Evolutionary conservation across 2,113 vertebrate species (phyloP).

Genomic region (Morone saxatilis): DNA sequence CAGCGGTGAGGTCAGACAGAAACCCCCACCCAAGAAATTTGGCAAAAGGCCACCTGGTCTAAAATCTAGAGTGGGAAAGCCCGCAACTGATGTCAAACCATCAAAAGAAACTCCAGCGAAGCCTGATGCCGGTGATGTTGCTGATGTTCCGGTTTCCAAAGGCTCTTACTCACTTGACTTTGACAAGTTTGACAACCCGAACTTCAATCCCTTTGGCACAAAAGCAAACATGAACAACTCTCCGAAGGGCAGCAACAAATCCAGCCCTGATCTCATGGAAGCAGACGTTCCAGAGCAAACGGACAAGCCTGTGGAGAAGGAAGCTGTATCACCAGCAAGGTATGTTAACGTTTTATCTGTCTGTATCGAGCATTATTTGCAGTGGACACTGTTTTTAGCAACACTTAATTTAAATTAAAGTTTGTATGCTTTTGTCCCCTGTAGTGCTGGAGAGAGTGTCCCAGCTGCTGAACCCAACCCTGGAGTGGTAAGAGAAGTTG

Average conservation of each 20-base stretch:
- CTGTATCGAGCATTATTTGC: not conserved
- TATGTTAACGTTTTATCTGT: constrained; percentile 14
- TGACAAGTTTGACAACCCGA: constrained; percentile 82
- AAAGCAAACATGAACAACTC: constrained; percentile 77
- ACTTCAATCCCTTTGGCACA: constrained; percentile 85
- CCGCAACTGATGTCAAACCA: not conserved
- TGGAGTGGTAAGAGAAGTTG: constrained; percentile 19
- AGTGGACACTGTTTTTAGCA: not conserved
- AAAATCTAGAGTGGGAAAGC: constrained; percentile 77
- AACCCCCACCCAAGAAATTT: constrained; percentile 82
- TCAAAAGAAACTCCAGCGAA: constrained; percentile 26
- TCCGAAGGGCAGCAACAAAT: constrained; percentile 43
- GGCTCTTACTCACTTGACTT: constrained; percentile 82
- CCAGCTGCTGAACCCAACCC: not conserved
- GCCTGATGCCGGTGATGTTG: not conserved
- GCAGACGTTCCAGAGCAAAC: not conserved
- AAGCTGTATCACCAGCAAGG: constrained; percentile 30
- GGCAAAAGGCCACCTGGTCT: constrained; percentile 79
- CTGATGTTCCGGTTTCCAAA: constrained; percentile 66
- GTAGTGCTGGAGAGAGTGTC: constrained; percentile 52
- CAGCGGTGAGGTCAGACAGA: constrained; percentile 64
- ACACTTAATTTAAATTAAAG: not conserved
- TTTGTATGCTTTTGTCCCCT: constrained; percentile 26
- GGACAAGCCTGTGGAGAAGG: constrained; percentile 17
- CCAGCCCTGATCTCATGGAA: constrained; percentile 13